These are phyloP conservation scores for Microctonus aethiopoides DNA, from an alignment of 2,888 invertebrate species.

Conservation along the genomic window DNA sequence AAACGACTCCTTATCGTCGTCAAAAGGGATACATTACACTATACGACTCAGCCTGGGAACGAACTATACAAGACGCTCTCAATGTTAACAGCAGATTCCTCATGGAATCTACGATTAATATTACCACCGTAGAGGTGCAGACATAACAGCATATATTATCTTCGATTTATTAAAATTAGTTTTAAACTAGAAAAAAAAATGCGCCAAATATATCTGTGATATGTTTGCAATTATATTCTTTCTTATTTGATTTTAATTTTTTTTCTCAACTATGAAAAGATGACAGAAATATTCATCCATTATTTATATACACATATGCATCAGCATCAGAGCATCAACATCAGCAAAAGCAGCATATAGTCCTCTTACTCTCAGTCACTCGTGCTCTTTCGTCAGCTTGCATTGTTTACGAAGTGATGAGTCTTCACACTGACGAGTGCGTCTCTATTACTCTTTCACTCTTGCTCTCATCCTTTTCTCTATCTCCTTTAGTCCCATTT, in stretches of 20 bases:
- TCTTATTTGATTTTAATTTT: conserved; percentile 21
- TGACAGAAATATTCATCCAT: not conserved
- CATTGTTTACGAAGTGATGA: conserved; percentile 67
- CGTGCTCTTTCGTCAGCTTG: conserved; percentile 47
- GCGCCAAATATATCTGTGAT: not conserved
- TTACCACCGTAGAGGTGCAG: no score
- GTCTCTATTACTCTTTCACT: conserved; percentile 35
- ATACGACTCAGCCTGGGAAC: no score
- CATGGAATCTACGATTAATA: no score
- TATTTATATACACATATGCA: no score
- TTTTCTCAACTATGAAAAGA: not conserved
- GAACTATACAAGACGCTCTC: no score
- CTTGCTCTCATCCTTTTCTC: conserved; percentile 38
- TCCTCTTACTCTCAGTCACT: conserved; percentile 58
- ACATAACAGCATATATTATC: no score
- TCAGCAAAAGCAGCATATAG: not conserved
- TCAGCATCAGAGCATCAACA: not conserved
- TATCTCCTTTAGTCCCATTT: conserved; percentile 59
- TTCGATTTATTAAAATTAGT: not conserved
- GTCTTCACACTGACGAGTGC: conserved; percentile 60
- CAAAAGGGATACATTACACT: no score
- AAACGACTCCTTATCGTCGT: no score
- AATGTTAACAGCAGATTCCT: no score
- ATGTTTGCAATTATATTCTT: conserved; percentile 11
- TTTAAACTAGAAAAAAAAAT: not conserved